phyloP scores from a whole-genome alignment of 2,113 vertebrate species.

The Malurus melanocephalus region DNA sequence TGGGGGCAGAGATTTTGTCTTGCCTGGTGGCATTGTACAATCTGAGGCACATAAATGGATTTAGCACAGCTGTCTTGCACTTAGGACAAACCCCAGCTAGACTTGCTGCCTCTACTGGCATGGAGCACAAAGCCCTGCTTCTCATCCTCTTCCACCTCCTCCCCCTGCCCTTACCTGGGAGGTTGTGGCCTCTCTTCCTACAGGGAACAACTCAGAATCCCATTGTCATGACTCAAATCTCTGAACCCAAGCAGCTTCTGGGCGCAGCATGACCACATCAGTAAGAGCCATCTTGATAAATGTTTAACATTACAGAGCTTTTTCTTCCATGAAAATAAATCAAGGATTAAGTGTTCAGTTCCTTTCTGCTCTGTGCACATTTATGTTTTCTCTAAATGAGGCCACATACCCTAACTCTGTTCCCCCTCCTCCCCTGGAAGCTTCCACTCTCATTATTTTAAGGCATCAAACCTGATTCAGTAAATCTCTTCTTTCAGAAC shows the following conservation, averaged over 20 bases:
- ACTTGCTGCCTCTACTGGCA: neutral
- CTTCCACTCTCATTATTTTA: constrained; percentile 44
- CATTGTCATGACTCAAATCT: neutral
- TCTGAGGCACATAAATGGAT: neutral
- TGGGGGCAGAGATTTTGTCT: neutral
- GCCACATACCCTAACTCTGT: neutral
- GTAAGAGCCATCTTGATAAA: constrained; percentile 11
- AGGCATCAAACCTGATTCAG: constrained; percentile 37
- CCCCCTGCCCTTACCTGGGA: neutral
- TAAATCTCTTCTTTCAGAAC: constrained; percentile 50
- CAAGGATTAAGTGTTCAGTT: neutral
- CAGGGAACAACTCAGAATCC: neutral
- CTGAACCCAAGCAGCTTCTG: neutral
- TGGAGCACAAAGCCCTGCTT: neutral
- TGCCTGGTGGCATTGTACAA: neutral
- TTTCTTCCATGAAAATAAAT: constrained; percentile 20
- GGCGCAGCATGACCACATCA: neutral
- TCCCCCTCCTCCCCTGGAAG: neutral
- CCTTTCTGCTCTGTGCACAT: constrained; percentile 3
- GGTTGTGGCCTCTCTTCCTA: neutral
- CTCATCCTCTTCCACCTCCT: neutral
- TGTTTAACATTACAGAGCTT: constrained; percentile 5
- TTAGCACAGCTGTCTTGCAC: neutral
- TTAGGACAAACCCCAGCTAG: neutral
- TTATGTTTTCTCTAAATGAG: constrained; percentile 37